Evolutionary conservation across 2,113 vertebrate species (phyloP), one percentile per base, ranked within the genome.

Genomic region (Myotis brandtii): DNA sequence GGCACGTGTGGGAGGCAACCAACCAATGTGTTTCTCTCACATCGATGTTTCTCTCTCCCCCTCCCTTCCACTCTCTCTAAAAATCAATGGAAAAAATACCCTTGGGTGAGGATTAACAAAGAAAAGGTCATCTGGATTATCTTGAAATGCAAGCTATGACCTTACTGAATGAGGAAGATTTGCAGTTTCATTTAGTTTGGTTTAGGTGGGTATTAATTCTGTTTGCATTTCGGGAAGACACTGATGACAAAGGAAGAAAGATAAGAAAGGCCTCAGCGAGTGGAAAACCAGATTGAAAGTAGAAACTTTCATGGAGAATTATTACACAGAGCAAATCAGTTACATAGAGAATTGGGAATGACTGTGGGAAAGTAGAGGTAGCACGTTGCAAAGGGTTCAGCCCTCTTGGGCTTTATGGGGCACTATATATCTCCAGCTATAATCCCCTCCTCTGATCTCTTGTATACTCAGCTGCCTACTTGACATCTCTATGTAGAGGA

Each of bases 121-220:
- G 59, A 62, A 62, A 62, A 62, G 25, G 23, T 83, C 32, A 43
- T 56, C 56, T 11, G 23, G 21, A 23, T 79, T 52, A 56, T 83
- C 50, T 95, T 59, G 21, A 62, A 91, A 62, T 30, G 46, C 32
- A 82, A 59, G 27, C 67, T 81, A 70, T 64, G 46, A 43, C 23
- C 18, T 77, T 75, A 82, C n/a, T 18, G 34, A 81, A 50, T 43
- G 40, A 81, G 34, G 64, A 76, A 91, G 52, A 67, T 23, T 62
- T 40, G 43, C 17, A 82, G 32, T 62, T 72, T 85, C 21, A 46
- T 89, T 93, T 20, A 7, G 18, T 95, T 96, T 91, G 54, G 27
- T 21, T 62, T 89, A 88, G 12, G 34, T 75, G 48, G 20, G 2
- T 86, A 2, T 94, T 25, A 40, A 48, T 52, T 93, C 21, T 90